Evolutionary conservation across 2,113 vertebrate species (phyloP), one percentile per base, ranked within the genome.

Genomic region (Hemicordylus capensis): DNA sequence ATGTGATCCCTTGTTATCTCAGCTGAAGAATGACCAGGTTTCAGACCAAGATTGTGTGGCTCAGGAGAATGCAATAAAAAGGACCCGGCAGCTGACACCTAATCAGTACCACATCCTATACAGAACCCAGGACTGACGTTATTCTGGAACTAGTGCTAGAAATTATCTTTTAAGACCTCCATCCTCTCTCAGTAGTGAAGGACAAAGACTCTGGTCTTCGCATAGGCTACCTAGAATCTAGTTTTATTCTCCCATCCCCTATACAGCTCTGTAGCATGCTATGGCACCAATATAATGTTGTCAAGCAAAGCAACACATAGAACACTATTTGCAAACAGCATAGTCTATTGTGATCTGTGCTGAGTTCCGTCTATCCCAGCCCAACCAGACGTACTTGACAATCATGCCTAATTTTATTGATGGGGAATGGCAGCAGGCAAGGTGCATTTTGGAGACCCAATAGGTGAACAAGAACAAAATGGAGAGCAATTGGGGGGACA

Each of bases 101-200:
- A 2, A 46, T 1, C 2, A 77, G 4, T 74, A 54, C 72, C 87
- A 46, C 0, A 2, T 46, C 88, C 26, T 85, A 85, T 31, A 6
- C 63, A 0, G 89, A 92, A 7, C 39, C 91, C 0, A 75, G 94
- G 2, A 87, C 80, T 0, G 95, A 95, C 0, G 73, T 91, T 2
- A 85, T 96, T 26, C 84, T 91, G 5, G 93, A 94, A 66, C 78
- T 96, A 26, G 88, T 96, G 58, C 54, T 96, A 73, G 96, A 94
- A 61, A 95, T 96, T 95, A 89, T 96, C 3, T 94, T 91, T 34
- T 91, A 91, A 3, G 96, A 96, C 37, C 83, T 96, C 34, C 96
- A 96, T 15, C 95, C 96, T 0, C 91, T 96, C 22, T 95, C 95
- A 0, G 31, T 96, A 17, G 95, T 96, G 76, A 93, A 93, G 75